These are phyloP conservation scores for Pseudochaenichthys georgianus DNA, from an alignment of 2,797 vertebrate species.

Conservation along the genomic window DNA sequence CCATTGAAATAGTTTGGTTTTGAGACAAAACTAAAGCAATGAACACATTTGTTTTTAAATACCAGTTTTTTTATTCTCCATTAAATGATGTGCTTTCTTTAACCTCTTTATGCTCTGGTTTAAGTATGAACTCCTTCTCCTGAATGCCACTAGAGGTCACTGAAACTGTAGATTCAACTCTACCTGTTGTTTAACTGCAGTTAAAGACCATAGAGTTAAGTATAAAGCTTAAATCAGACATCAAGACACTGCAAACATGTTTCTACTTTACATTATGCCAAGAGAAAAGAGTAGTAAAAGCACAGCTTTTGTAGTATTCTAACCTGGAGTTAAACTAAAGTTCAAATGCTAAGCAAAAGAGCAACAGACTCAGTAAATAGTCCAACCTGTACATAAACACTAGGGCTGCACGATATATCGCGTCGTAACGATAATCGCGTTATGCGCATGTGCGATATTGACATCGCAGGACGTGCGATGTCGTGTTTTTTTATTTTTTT, in stretches of 20 bases:
- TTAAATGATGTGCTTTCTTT: background rate
- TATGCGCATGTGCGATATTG: no score
- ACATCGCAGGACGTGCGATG: no score
- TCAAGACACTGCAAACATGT: background rate
- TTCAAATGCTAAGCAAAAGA: background rate
- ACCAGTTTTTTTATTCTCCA: no score
- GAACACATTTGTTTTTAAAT: no score
- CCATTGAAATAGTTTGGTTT: no score
- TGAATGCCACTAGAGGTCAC: slow-evolving; percentile 15
- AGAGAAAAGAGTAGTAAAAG: background rate
- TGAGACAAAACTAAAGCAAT: no score
- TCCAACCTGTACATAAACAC: background rate
- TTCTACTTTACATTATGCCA: background rate
- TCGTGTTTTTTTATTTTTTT: no score
- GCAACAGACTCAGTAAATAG: background rate
- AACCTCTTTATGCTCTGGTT: background rate
- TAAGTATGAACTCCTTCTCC: background rate
- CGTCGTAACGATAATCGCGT: no score
- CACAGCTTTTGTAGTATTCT: background rate
- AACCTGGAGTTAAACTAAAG: background rate
- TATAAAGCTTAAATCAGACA: background rate
- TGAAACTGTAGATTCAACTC: background rate
- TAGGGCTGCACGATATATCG: no score
- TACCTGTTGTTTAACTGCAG: background rate
- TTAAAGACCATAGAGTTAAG: background rate